These are phyloP conservation scores for Ophonus ardosiacus DNA, from an alignment of 2,888 invertebrate species.

Conservation along the genomic window DNA sequence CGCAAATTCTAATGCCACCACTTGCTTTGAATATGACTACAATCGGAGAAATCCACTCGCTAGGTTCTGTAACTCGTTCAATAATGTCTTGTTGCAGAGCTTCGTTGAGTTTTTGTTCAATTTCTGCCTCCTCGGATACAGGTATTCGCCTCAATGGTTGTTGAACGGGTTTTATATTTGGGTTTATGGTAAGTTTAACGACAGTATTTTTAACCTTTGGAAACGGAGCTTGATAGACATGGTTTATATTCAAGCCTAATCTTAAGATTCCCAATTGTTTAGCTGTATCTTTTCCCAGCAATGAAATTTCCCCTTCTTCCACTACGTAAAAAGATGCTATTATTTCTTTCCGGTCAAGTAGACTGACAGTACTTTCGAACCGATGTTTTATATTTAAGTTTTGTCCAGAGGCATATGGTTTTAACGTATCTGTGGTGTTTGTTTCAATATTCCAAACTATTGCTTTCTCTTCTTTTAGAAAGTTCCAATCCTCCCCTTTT, in stretches of 20 bases:
- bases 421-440: conserved; percentile 54
- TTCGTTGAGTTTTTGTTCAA: conserved; percentile 65
- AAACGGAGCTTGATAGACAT: conserved; percentile 61
- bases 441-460: conserved; percentile 64
- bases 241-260: conserved; percentile 64
- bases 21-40: too few relatives aligned
- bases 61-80: conserved; percentile 69
- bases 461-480: conserved; percentile 56
- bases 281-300: conserved; percentile 66
- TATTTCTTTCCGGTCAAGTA: conserved; percentile 54
- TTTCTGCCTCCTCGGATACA: conserved; percentile 65
- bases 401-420: conserved; percentile 63
- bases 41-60: too few relatives aligned
- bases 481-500: conserved; percentile 65
- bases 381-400: conserved; percentile 54
- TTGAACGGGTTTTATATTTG: conserved; percentile 63
- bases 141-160: conserved; percentile 66
- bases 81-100: conserved; percentile 68
- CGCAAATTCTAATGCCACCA: too few relatives aligned
- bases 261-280: conserved; percentile 66
- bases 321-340: conserved; percentile 66
- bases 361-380: conserved; percentile 63
- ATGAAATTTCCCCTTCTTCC: conserved; percentile 63
- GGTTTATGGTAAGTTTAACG: conserved; percentile 65
- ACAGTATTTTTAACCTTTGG: conserved; percentile 65